Evolutionary conservation across 2,888 invertebrate species (phyloP).

Genomic region (Drosophila colorata): DNA sequence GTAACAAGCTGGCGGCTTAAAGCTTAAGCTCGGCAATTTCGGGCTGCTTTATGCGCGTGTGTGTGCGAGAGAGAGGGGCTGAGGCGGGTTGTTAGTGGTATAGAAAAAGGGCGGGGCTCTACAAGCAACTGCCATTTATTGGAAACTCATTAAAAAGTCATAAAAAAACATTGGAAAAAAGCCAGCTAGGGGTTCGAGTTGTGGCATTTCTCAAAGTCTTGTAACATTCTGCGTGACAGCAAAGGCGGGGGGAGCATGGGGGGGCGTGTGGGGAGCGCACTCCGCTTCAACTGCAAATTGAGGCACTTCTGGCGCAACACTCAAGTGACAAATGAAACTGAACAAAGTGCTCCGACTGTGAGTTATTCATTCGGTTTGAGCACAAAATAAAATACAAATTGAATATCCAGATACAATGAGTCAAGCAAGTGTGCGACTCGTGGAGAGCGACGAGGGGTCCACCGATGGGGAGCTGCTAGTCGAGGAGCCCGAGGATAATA

Average conservation of each 20-base stretch:
- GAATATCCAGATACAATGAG: conserved; percentile 38
- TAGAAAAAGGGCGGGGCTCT: conserved; percentile 1
- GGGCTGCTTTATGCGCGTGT: conserved; percentile 12
- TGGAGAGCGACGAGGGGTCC: not conserved
- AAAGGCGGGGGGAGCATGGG: too few relatives aligned
- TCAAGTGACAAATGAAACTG: not conserved
- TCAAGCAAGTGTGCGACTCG: not conserved
- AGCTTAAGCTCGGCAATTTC: conserved; percentile 38
- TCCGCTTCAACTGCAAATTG: not conserved
- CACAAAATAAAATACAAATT: conserved; percentile 1
- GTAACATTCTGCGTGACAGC: not conserved
- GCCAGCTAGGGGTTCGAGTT: not conserved
- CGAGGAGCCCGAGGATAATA: conserved; percentile 17
- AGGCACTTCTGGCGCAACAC: not conserved
- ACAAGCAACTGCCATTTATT: conserved; percentile 49
- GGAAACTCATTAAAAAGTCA: conserved; percentile 73
- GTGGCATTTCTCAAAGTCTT: not conserved
- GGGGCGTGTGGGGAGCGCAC: not conserved
- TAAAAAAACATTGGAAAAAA: conserved; percentile 9
- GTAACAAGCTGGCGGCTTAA: conserved; percentile 17
- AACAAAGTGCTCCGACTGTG: conserved; percentile 9
- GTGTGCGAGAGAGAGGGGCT: conserved; percentile 1
- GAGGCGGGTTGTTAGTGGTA: conserved; percentile 1
- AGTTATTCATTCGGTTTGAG: conserved; percentile 1
- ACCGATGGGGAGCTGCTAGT: not conserved